Percentiles rank a stretch among this genome's conserved stretches.
Evolutionary conservation across 2,888 invertebrate species (phyloP).

Genomic region (Heliconius erato): DNA sequence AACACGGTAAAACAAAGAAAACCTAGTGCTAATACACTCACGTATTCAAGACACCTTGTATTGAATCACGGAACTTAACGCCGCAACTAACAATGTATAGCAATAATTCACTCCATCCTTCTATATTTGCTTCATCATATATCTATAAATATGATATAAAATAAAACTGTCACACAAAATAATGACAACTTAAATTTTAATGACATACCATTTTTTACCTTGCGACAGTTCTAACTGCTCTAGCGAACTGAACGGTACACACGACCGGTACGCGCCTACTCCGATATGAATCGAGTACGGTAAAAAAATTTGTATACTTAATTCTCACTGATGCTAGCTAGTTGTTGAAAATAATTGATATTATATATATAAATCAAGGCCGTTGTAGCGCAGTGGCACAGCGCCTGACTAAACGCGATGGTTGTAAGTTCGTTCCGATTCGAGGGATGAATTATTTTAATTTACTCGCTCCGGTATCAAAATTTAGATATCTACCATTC

Average conservation of each 20-base stretch:
- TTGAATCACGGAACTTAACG: neutral
- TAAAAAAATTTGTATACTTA: slow-evolving; percentile 39
- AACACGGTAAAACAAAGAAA: neutral
- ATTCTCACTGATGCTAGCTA: neutral
- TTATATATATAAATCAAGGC: neutral
- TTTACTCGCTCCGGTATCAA: too few species aligned
- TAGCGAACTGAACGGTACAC: slow-evolving; percentile 42
- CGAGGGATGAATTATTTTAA: too few species aligned
- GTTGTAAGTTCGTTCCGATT: too few species aligned
- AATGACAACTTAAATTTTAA: slow-evolving; percentile 26
- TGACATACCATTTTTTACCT: slow-evolving; percentile 29
- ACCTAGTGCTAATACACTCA: neutral
- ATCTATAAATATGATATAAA: neutral
- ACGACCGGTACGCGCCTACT: slow-evolving; percentile 38
- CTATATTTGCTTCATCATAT: neutral
- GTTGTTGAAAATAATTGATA: slow-evolving; percentile 15
- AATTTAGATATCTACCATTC: too few species aligned
- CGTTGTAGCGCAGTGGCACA: too few species aligned
- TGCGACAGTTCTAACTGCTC: slow-evolving; percentile 45
- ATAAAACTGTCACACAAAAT: slow-evolving; percentile 9
- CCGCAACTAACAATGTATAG: neutral
- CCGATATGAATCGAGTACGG: slow-evolving; percentile 46
- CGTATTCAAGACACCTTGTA: neutral
- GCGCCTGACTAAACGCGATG: too few species aligned
- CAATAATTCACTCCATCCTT: neutral